phyloP scores from a whole-genome alignment of 92 coral and sea anemone species.

The Actinernus sp. region DNA sequence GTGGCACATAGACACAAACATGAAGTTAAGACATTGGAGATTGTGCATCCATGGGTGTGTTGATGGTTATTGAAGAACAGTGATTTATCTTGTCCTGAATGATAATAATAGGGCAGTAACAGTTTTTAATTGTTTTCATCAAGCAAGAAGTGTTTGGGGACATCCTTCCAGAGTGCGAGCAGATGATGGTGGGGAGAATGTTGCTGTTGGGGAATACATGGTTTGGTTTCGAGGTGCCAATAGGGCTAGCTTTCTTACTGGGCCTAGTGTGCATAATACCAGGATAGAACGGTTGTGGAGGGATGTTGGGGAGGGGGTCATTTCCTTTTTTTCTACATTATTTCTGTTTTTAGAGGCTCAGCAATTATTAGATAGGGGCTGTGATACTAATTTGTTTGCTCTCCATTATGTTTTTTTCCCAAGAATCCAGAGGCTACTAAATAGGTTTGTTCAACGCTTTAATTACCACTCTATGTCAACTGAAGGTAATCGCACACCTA shows the following conservation, averaged over 20 bases:
- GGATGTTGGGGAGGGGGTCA: slow-evolving; percentile 50
- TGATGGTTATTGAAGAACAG: slow-evolving; percentile 39
- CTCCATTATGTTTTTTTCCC: slow-evolving; percentile 44
- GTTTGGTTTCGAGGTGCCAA: slow-evolving; percentile 24
- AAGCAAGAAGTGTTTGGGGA: slow-evolving; percentile 34
- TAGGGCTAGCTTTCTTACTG: slow-evolving; percentile 59
- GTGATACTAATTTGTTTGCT: slow-evolving; percentile 13
- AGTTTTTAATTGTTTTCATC: slow-evolving; percentile 33
- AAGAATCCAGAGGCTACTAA: slow-evolving; percentile 28
- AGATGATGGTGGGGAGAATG: slow-evolving; percentile 50
- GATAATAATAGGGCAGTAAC: slow-evolving; percentile 50
- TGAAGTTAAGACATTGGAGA: too few species aligned
- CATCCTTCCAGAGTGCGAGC: slow-evolving; percentile 47
- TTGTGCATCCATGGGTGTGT: slow-evolving; percentile 60
- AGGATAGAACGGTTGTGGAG: slow-evolving; percentile 66
- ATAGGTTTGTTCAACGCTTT: slow-evolving; percentile 16
- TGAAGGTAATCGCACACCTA: slow-evolving; percentile 39
- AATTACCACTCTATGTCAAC: slow-evolving; percentile 27
- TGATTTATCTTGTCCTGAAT: slow-evolving; percentile 20
- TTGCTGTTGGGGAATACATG: too few species aligned
- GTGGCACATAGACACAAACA: slow-evolving; percentile 61
- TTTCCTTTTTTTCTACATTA: slow-evolving; percentile 6
- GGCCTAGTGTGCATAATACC: slow-evolving; percentile 44
- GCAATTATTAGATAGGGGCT: slow-evolving; percentile 2
- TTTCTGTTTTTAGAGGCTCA: slow-evolving; percentile 31